These are phyloP conservation scores for Antechinus flavipes DNA, from an alignment of 2,113 vertebrate species.

Conservation along the genomic window DNA sequence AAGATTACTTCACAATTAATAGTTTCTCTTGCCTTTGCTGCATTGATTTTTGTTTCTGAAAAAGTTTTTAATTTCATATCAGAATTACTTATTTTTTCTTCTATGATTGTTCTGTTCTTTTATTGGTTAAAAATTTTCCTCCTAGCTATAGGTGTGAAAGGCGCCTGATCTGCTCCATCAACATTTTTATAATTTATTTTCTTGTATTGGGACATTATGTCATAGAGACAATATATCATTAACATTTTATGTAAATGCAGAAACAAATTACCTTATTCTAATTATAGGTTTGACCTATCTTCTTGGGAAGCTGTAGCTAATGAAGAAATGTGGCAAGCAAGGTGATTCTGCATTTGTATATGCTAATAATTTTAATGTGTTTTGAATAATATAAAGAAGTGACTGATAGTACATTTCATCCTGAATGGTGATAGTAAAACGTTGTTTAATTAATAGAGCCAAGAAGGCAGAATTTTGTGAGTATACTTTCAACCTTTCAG, in stretches of 20 bases:
- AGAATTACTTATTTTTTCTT: background rate
- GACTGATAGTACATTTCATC: background rate
- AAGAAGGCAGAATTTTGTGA: background rate
- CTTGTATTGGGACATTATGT: background rate
- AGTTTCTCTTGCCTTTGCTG: background rate
- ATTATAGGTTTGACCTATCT: slow-evolving; percentile 90
- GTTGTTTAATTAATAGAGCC: background rate
- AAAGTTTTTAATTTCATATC: background rate
- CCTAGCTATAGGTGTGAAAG: background rate
- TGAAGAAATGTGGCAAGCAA: slow-evolving; percentile 99
- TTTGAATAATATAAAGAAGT: slow-evolving; percentile 2
- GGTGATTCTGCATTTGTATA: slow-evolving; percentile 84
- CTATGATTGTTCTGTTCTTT: background rate
- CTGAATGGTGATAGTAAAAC: background rate
- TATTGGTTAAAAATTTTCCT: background rate
- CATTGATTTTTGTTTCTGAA: background rate
- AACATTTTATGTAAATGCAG: background rate
- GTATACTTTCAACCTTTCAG: background rate
- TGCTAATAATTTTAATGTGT: background rate
- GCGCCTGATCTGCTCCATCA: background rate
- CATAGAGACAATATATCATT: background rate
- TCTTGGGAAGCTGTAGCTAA: slow-evolving; percentile 98
- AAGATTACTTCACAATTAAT: background rate
- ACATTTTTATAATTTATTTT: background rate
- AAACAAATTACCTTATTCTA: slow-evolving; percentile 34